Evolutionary conservation across 2,797 vertebrate species (phyloP), one percentile per base, ranked within the genome.

Genomic region (Sebastes hubbsi): DNA sequence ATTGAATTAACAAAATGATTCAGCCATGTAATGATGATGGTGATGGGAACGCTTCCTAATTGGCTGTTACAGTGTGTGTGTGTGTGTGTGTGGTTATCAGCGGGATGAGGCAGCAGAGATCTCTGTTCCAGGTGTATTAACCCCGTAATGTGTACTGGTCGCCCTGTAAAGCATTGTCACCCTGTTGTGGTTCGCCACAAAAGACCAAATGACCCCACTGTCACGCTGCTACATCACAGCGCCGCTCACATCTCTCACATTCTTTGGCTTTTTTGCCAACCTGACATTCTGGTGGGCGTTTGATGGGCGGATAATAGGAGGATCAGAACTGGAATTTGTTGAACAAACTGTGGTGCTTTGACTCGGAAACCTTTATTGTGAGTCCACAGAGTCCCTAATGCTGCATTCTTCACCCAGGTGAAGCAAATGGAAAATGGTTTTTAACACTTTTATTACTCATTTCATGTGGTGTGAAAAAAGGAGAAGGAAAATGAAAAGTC

Each of bases 291-390:
- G 2, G 56, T 65, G 80, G 70, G 69, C 14, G 69, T 86, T 88
- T 75, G 77, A 88, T 83, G 56, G 79, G 58, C 55, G n/a, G 75
- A 92, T 89, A 91, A 92, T 85, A 85, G 90, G 85, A 89, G 90
- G 89, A 92, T 94, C 91, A 91, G 73, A 91, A 65, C 38, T 86
- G 93, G 93, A 92, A 93, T 94, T 90, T 85, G 90, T 91, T 91
- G 86, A 92, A 90, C 86, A 90, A 90, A 91, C 89, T 66, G 71
- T 27, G 71, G 64, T 14, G 86, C 86, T 90, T 86, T 85, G 79
- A 81, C 85, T 76, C 38, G 18, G 87, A 83, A 88, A 80, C 77
- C 72, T 88, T 84, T 67, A 78, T 88, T 88, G 85, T 85, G 68
- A 42, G 42, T 75, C 54, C 65, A 25, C 61, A 36, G 67, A 20